These are phyloP conservation scores for Echiichthys vipera DNA, from an alignment of 2,797 vertebrate species.

Conservation along the genomic window DNA sequence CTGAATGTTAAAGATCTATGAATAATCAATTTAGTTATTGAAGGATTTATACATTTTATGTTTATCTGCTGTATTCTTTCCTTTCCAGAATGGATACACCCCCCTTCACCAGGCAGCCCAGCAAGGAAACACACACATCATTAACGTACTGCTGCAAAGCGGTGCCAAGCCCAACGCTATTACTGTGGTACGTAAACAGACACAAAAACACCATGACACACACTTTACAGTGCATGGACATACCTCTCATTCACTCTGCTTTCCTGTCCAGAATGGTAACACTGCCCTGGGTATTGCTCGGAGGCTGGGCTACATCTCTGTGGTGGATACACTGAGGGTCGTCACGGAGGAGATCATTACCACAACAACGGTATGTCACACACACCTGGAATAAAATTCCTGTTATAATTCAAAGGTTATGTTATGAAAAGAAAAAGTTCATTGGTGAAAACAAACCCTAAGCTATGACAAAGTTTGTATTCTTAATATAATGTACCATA, in stretches of 20 bases:
- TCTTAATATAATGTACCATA: background rate
- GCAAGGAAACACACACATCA: slow-evolving; percentile 98
- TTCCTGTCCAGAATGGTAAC: slow-evolving; percentile 92
- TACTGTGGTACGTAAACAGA: slow-evolving; percentile 87
- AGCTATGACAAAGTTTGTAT: background rate
- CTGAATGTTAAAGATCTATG: background rate
- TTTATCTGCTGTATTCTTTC: background rate
- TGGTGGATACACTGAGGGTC: slow-evolving; percentile 97
- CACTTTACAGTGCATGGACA: background rate
- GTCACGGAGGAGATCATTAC: slow-evolving; percentile 97
- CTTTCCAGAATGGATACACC: slow-evolving; percentile 94
- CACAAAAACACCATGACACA: background rate
- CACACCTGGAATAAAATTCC: background rate
- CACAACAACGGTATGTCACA: slow-evolving; percentile 91
- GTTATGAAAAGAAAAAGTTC: background rate
- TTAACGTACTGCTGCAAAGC: slow-evolving; percentile 92
- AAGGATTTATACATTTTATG: background rate
- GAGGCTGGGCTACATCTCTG: slow-evolving; percentile 97
- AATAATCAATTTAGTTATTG: background rate
- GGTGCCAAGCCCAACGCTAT: slow-evolving; percentile 95
- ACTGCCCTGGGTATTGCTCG: slow-evolving; percentile 96
- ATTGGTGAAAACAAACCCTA: background rate
- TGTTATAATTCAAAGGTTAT: background rate
- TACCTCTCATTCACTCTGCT: background rate
- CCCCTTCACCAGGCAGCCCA: slow-evolving; percentile 98